These are phyloP conservation scores for Pseudochromis fuscus DNA, from an alignment of 2,797 vertebrate species.

Conservation along the genomic window DNA sequence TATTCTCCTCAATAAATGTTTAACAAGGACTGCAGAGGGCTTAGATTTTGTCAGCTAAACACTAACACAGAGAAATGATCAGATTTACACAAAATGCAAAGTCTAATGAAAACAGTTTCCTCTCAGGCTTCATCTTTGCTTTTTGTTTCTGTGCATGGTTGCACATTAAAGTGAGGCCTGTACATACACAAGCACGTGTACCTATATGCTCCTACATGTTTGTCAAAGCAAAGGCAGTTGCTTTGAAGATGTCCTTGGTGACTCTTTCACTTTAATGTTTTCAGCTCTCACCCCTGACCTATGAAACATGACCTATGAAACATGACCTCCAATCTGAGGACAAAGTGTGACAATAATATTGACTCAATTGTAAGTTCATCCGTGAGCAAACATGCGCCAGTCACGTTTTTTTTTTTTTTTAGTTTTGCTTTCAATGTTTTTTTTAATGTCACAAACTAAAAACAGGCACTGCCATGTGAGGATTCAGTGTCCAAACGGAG, in stretches of 20 bases:
- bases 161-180: neutral
- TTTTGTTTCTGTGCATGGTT: neutral
- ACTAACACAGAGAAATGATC: too few relatives aligned
- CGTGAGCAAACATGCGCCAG: conserved; percentile 49
- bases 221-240: neutral
- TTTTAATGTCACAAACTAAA: conserved; percentile 21
- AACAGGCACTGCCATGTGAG: neutral
- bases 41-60: too few relatives aligned
- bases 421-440: conserved; percentile 35
- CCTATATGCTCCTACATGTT: conserved; percentile 19
- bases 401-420: conserved; percentile 55
- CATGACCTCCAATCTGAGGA: conserved; percentile 33
- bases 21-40: too few relatives aligned
- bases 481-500: conserved; percentile 25
- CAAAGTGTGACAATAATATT: conserved; percentile 73
- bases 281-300: conserved; percentile 57
- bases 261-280: conserved; percentile 27
- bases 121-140: neutral
- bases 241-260: conserved; percentile 52
- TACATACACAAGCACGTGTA: neutral
- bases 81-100: conserved; percentile 13
- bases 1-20: too few relatives aligned
- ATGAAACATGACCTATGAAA: conserved; percentile 46
- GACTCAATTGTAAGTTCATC: conserved; percentile 61
- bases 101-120: neutral